Evolutionary conservation across 2,113 vertebrate genomes (phyloP).

Genomic region (Ceuthmochares aereus): DNA sequence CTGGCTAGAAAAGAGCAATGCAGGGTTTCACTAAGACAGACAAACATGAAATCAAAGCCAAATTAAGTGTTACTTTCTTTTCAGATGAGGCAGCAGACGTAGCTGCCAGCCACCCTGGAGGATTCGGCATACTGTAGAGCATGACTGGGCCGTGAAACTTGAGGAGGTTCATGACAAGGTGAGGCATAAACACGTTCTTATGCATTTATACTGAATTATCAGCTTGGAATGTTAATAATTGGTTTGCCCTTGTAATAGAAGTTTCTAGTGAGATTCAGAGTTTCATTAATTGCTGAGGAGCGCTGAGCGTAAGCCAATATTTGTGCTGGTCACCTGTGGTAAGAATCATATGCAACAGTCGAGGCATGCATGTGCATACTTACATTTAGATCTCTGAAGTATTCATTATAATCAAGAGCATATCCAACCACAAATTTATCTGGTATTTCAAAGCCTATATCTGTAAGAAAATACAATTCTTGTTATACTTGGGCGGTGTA

Average conservation of each 20-base stretch:
- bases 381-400: constrained; percentile 88
- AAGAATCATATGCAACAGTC: background rate
- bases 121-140: background rate
- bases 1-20: background rate
- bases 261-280: background rate
- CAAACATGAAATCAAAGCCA: background rate
- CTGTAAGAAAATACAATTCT: constrained; percentile 55
- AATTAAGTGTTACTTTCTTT: background rate
- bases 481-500: background rate
- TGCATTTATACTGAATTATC: background rate
- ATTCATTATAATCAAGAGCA: constrained; percentile 88
- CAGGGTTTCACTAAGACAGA: background rate
- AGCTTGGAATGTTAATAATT: background rate
- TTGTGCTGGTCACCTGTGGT: background rate
- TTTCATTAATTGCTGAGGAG: background rate
- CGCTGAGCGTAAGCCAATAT: background rate
- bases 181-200: background rate
- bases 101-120: background rate
- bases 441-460: constrained; percentile 87
- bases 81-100: background rate
- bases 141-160: fast-evolving
- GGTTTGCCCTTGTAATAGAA: background rate
- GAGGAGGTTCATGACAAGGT: background rate
- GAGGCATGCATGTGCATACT: constrained; percentile 22
- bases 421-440: constrained; percentile 86